These are phyloP conservation scores for Arvicanthis niloticus DNA, from an alignment of 2,113 vertebrate genomes.

Conservation along the genomic window DNA sequence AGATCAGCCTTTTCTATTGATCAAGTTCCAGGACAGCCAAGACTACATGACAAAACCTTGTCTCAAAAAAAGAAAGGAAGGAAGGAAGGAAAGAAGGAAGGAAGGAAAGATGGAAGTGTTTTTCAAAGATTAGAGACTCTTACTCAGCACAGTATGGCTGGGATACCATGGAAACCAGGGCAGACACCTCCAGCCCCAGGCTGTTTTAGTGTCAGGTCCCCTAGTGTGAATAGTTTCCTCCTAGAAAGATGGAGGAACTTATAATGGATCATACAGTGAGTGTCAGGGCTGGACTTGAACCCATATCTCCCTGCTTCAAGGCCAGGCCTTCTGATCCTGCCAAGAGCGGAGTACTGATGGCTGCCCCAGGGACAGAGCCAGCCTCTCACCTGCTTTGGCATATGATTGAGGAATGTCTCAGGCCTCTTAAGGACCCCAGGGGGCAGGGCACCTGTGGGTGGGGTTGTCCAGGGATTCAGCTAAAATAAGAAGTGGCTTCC, in stretches of 20 bases:
- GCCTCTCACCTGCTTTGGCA: not conserved
- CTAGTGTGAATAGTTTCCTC: not conserved
- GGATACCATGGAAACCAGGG: not conserved
- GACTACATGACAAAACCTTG: not conserved
- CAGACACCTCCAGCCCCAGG: not conserved
- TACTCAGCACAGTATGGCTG: not conserved
- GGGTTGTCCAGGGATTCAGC: constrained; percentile 71
- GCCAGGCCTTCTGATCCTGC: not conserved
- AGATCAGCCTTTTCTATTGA: not conserved
- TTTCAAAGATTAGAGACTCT: not conserved
- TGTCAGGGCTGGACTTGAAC: not conserved
- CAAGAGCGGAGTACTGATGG: not conserved
- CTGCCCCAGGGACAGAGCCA: not conserved
- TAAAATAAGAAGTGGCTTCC: constrained; percentile 80
- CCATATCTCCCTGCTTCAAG: not conserved
- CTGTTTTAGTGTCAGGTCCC: not conserved
- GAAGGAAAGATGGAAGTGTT: not conserved
- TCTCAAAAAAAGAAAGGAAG: not conserved
- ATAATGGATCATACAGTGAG: no score
- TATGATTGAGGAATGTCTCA: not conserved
- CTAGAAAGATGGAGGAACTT: not conserved
- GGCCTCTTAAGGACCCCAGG: not conserved
- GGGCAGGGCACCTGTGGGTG: constrained; percentile 61
- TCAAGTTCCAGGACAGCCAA: not conserved
- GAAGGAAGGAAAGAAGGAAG: not conserved